phyloP scores from a whole-genome alignment of 2,113 vertebrate genomes.

The Ceyx melanurus region DNA sequence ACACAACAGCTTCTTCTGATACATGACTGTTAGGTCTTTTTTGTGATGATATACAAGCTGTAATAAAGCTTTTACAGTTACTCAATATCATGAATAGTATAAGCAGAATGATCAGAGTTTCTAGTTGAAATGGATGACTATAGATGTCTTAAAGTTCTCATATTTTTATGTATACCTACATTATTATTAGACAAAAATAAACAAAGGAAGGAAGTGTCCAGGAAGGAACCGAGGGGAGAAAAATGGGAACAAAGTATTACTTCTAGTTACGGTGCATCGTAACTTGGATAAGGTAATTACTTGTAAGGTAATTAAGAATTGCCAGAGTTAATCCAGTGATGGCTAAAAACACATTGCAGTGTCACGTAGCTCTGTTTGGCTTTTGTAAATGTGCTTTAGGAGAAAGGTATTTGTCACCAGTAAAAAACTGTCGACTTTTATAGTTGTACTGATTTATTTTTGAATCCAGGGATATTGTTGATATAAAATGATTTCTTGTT shows the following conservation, averaged over 20 bases:
- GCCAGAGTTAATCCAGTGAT: background rate
- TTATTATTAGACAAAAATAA: background rate
- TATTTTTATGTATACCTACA: background rate
- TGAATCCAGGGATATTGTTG: slow-evolving; percentile 22
- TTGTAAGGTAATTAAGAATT: background rate
- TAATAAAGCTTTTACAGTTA: slow-evolving; percentile 57
- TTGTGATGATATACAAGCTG: background rate
- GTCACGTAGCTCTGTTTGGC: background rate
- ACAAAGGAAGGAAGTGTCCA: background rate
- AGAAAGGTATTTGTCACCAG: background rate
- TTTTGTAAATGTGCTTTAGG: background rate
- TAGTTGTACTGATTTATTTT: slow-evolving; percentile 47
- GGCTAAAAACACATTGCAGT: background rate
- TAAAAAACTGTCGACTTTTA: slow-evolving; percentile 29
- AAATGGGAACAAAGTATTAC: background rate
- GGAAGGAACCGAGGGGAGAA: background rate
- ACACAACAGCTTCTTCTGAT: slow-evolving; percentile 24
- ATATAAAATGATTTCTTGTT: background rate
- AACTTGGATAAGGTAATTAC: background rate
- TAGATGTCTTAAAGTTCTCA: slow-evolving; percentile 12
- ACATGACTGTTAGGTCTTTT: slow-evolving; percentile 16
- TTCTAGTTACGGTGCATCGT: background rate
- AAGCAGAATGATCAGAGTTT: slow-evolving; percentile 32
- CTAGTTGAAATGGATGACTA: slow-evolving; percentile 1
- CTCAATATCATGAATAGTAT: slow-evolving; percentile 44